Evolutionary conservation across 53 echinoderm and acorn worm species (phyloP).

Genomic region (Temnopleurus reevesii): DNA sequence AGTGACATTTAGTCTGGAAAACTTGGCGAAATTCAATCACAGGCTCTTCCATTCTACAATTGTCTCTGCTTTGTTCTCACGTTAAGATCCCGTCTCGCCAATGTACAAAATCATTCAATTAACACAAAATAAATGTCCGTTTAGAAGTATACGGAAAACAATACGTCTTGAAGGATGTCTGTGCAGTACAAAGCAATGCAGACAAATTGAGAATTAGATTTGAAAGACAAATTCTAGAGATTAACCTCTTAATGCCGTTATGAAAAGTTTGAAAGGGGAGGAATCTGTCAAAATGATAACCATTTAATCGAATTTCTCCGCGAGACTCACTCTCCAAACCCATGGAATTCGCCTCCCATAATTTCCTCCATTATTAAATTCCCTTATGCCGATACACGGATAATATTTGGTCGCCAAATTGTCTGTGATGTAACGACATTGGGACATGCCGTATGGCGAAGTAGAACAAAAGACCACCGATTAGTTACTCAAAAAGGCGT

Average conservation of each 20-base stretch:
- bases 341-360: slow-evolving; percentile 18
- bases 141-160: neutral
- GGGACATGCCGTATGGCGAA: neutral
- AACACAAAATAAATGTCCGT: neutral
- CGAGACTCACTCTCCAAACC: neutral
- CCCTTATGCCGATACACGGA: neutral
- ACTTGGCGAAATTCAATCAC: neutral
- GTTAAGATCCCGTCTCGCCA: too few species aligned
- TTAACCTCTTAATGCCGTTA: slow-evolving; percentile 16
- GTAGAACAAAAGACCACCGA: slow-evolving; percentile 15
- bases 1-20: neutral
- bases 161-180: neutral
- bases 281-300: slow-evolving; percentile 15
- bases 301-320: slow-evolving; percentile 7
- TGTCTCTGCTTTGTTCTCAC: neutral
- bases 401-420: slow-evolving; percentile 28
- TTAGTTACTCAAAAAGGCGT: slow-evolving; percentile 34
- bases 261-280: neutral
- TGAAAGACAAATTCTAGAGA: neutral
- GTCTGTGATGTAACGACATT: slow-evolving; percentile 23
- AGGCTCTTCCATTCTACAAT: neutral
- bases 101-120: slow-evolving; percentile 4
- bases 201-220: neutral
- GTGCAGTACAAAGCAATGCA: neutral
- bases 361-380: neutral